Conservation (phyloP, 2,888 invertebrate species). For the Melanargia galathea region DNA sequence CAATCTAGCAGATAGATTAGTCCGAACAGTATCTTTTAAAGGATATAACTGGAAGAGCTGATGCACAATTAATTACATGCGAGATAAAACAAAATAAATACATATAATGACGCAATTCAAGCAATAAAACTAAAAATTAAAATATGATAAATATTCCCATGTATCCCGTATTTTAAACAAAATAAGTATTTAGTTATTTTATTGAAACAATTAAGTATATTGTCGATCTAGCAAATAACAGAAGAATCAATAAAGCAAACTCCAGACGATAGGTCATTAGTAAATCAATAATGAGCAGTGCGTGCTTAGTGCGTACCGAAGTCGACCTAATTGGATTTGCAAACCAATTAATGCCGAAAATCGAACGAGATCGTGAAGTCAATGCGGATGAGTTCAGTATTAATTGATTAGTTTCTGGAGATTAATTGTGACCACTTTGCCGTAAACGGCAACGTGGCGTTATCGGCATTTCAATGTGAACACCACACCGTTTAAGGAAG, state of each 20-base stretch:
- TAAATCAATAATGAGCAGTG: constrained; percentile 70
- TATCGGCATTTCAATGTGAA: no score
- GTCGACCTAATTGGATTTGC: constrained; percentile 77
- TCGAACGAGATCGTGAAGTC: constrained; percentile 67
- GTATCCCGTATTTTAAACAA: no score
- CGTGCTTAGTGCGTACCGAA: constrained; percentile 72
- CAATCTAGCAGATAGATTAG: not conserved
- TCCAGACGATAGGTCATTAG: constrained; percentile 65
- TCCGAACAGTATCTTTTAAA: no score
- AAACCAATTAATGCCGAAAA: constrained; percentile 77
- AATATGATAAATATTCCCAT: no score
- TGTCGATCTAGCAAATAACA: not conserved
- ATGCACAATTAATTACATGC: no score
- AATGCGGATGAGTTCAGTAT: constrained; percentile 58
- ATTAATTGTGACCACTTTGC: constrained; percentile 38
- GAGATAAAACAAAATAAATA: no score
- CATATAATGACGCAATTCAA: no score
- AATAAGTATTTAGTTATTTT: no score
- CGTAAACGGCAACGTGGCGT: not conserved
- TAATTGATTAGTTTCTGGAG: constrained; percentile 62
- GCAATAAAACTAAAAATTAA: no score
- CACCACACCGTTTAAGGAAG: no score
- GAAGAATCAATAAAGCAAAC: constrained; percentile 34
- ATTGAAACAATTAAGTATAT: not conserved
- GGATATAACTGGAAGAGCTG: no score